phyloP scores from a whole-genome alignment of 2,888 invertebrate genomes.

The Stegophylla sp. region DNA sequence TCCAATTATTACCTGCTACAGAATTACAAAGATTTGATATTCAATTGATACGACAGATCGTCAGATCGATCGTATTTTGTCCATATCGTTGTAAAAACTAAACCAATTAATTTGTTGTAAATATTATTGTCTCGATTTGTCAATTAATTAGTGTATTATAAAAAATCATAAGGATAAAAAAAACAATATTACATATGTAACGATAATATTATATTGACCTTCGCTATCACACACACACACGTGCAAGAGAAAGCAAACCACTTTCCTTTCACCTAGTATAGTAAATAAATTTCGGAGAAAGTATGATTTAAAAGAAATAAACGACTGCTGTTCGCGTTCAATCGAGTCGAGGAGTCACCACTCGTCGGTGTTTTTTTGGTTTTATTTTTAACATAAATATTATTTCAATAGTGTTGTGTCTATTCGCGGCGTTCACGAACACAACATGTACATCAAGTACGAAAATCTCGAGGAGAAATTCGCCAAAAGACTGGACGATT shows the following conservation, averaged over 20 bases:
- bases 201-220: slow-evolving; percentile 10
- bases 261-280: slow-evolving; percentile 34
- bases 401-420: neutral
- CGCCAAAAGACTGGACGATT: slow-evolving; percentile 71
- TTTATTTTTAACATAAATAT: neutral
- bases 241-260: slow-evolving; percentile 49
- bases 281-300: slow-evolving; percentile 30
- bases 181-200: neutral
- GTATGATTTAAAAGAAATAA: slow-evolving; percentile 41
- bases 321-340: neutral
- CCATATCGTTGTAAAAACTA: neutral
- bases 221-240: slow-evolving; percentile 35
- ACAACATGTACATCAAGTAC: slow-evolving; percentile 67
- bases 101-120: slow-evolving; percentile 18
- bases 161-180: neutral
- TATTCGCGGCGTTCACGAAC: neutral
- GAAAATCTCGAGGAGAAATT: slow-evolving; percentile 71
- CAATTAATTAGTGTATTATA: neutral
- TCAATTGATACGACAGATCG: slow-evolving; percentile 71
- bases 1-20: slow-evolving; percentile 90
- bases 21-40: slow-evolving; percentile 93
- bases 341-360: neutral
- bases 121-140: slow-evolving; percentile 9
- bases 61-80: neutral
- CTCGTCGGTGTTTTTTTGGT: neutral